phyloP scores from a whole-genome alignment of 2,888 invertebrate species.

The Nemotelus nigrinus region DNA sequence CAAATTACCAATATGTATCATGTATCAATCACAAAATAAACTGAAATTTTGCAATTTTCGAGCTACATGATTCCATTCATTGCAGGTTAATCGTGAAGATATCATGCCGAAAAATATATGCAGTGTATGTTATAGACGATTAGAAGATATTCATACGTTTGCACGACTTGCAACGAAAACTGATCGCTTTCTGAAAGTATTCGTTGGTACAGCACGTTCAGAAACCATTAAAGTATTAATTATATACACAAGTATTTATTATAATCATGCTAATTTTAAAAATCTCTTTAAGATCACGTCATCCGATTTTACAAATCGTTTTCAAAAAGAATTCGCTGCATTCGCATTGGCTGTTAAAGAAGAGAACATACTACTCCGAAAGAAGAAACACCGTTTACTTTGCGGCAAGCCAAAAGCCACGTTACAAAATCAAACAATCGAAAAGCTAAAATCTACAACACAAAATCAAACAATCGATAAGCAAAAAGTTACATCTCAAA shows the following conservation, averaged over 20 bases:
- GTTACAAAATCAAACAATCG: no score
- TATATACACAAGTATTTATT: no score
- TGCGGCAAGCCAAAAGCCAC: no score
- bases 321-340: slow-evolving; percentile 47
- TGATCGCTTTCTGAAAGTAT: slow-evolving; percentile 48
- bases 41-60: no score
- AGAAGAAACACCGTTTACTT: not conserved
- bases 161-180: slow-evolving; percentile 48
- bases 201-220: slow-evolving; percentile 40
- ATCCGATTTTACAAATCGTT: slow-evolving; percentile 4
- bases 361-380: slow-evolving; percentile 1
- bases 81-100: slow-evolving; percentile 46
- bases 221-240: not conserved
- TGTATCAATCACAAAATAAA: no score
- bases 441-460: not conserved
- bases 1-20: no score
- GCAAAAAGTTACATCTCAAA: not conserved
- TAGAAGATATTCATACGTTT: slow-evolving; percentile 46
- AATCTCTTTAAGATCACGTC: slow-evolving; percentile 30
- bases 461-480: not conserved
- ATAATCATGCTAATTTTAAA: no score
- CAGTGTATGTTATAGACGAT: slow-evolving; percentile 45
- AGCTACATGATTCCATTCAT: not conserved
- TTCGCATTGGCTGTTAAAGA: slow-evolving; percentile 3
- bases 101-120: slow-evolving; percentile 49